Evolutionary conservation across 2,888 invertebrate species (phyloP), one percentile per base, ranked within the genome.

Genomic region (Chrysina gloriosa): DNA sequence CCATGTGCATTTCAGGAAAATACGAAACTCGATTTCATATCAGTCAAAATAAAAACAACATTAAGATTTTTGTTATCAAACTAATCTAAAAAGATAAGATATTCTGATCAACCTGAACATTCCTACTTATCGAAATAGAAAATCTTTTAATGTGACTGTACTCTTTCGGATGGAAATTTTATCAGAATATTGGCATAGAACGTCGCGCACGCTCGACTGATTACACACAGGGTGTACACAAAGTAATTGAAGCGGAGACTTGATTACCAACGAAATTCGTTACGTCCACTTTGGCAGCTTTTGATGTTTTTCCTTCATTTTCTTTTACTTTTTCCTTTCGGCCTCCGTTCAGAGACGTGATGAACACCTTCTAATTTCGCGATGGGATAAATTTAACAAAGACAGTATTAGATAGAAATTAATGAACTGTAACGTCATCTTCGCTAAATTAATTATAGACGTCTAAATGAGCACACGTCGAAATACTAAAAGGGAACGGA

Each of bases 281-380:
- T 47, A 58, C 69, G 47, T 69, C 48, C 50, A 56, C 69, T 69
- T 61, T 65, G 63, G 56, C 63, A 68, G 63, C 68, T 63, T 68
- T 68, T 68, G 68, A 68, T 68, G 68, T 68, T 63, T 52, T 50
- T 66, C 66, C 58, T 58, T 58, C 58, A 27, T 39, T 58, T 58
- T 58, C 58, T 58, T 58, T 58, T 58, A 58, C 42, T 58, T 58
- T 58, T 58, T 58, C 27, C 42, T 58, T 42, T 58, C 39, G 42
- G 58, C 25, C 25, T 25, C 39, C 42, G 42, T 58, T 39, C 42
- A 39, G 58, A 58, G 42, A 58, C 25, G 25, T 39, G 42, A 58
- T 42, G 42, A 58, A 42, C 58, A 58, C 25, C 27, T 58, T 42
- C 58, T 58, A 58, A 58, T 58, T 58, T 42, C 25, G 42, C 34